A percentile compares a stretch with the other conserved stretches of the same genome.
Conservation (phyloP, 2,113 vertebrate genomes). For the Hiodon alosoides region DNA sequence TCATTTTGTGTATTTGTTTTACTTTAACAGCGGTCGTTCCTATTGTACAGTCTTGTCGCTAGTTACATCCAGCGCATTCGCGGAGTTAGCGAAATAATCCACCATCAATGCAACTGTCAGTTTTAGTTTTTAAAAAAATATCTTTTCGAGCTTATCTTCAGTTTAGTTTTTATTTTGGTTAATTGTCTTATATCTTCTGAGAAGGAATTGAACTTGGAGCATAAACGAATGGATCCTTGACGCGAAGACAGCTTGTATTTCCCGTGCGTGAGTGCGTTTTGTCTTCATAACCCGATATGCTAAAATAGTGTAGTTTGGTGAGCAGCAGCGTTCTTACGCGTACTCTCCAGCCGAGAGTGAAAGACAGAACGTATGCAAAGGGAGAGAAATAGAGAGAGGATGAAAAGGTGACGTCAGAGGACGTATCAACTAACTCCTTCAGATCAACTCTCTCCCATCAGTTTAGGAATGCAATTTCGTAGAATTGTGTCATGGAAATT, state of each 20-base stretch:
- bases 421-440: conserved; percentile 40
- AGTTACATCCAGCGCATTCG: conserved; percentile 59
- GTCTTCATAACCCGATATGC: conserved; percentile 51
- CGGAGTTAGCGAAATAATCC: conserved; percentile 50
- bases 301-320: conserved; percentile 53
- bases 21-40: conserved; percentile 46
- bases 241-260: conserved; percentile 26
- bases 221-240: not conserved
- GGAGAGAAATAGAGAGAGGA: conserved; percentile 34
- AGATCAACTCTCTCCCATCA: conserved; percentile 32
- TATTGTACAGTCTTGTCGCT: conserved; percentile 30
- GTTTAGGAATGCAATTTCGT: too few relatives aligned
- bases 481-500: conserved; percentile 16
- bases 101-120: conserved; percentile 24
- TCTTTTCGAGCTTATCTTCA: conserved; percentile 1
- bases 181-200: not conserved
- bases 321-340: conserved; percentile 49
- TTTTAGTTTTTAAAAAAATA: not conserved
- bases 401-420: conserved; percentile 69
- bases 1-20: conserved; percentile 42
- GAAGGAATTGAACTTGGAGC: too few relatives aligned
- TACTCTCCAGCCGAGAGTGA: conserved; percentile 28
- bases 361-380: conserved; percentile 34
- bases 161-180: conserved; percentile 18
- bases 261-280: conserved; percentile 40